Evolutionary conservation across 2,797 vertebrate species (phyloP).

Genomic region (Crax fasciolata): DNA sequence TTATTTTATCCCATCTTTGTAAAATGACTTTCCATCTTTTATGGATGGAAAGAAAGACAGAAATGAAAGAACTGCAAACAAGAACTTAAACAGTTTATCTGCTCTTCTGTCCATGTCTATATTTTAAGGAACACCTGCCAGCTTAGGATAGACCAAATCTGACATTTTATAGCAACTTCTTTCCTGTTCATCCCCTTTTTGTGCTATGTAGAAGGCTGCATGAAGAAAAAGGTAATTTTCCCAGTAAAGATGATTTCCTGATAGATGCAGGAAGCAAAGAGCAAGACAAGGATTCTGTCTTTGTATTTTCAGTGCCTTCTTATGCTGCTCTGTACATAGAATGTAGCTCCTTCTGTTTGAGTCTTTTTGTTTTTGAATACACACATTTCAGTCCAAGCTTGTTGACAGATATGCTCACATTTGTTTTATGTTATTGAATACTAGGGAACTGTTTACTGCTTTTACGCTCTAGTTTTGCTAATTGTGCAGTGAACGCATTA

Average conservation of each 20-base stretch:
- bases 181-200: neutral
- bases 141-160: neutral
- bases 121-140: neutral
- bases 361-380: conserved; percentile 53
- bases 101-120: neutral
- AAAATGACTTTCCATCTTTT: neutral
- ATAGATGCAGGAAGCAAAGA: neutral
- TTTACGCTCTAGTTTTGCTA: neutral
- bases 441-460: neutral
- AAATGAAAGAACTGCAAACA: neutral
- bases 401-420: conserved; percentile 46
- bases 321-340: conserved; percentile 54
- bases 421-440: conserved; percentile 46
- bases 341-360: conserved; percentile 62
- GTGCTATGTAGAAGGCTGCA: neutral
- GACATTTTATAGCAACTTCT: neutral
- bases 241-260: neutral
- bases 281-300: neutral
- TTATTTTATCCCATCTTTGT: neutral
- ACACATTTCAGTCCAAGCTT: conserved; percentile 57
- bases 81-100: neutral
- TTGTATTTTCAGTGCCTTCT: neutral
- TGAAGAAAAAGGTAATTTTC: neutral
- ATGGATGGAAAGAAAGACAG: neutral
- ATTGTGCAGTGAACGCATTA: neutral